Conservation (phyloP, 2,797 vertebrate genomes). For the Pristis pectinata region DNA sequence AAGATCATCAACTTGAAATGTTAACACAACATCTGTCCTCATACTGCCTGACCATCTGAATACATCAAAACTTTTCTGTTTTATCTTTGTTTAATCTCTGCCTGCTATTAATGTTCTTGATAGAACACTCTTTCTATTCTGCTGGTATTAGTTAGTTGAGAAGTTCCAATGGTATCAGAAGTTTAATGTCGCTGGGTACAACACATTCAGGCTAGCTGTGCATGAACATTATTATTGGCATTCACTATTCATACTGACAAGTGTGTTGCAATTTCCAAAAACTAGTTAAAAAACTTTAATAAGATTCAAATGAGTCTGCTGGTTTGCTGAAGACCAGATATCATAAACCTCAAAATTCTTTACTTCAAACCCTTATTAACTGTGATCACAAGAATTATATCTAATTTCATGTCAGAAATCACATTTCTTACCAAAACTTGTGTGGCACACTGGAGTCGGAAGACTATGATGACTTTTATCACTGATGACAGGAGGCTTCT, state of each 20-base stretch:
- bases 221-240: not conserved
- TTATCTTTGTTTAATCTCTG: no score
- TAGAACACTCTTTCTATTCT: not conserved
- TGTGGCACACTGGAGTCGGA: no score
- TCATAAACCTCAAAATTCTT: not conserved
- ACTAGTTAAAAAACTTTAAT: not conserved
- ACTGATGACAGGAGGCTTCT: no score
- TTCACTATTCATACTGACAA: not conserved
- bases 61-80: no score
- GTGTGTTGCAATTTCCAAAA: not conserved
- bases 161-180: not conserved
- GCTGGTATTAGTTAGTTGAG: not conserved
- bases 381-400: not conserved
- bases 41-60: no score
- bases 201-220: not conserved
- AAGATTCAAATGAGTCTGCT: not conserved
- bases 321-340: not conserved
- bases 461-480: no score
- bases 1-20: no score
- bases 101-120: not conserved
- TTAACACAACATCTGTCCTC: no score
- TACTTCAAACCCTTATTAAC: not conserved
- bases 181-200: not conserved
- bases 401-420: not conserved
- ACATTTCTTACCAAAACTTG: not conserved